These are phyloP conservation scores for Hemiscyllium ocellatum DNA, from an alignment of 2,113 vertebrate genomes.

Conservation along the genomic window DNA sequence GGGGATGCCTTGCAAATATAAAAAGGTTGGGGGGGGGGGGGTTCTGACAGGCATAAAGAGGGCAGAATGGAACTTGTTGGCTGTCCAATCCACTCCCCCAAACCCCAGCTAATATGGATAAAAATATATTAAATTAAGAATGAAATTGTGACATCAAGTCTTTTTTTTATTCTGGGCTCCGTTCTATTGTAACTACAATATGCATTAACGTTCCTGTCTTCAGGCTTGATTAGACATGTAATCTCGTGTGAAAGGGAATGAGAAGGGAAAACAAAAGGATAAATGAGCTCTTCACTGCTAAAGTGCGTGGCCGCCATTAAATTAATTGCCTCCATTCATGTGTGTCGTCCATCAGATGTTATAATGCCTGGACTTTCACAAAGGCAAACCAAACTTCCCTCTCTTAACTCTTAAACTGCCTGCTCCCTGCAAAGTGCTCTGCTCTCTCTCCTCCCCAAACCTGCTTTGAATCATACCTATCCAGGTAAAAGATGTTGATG, in stretches of 20 bases:
- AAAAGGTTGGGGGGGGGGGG: background rate
- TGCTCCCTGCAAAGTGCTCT: background rate
- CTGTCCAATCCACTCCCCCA: too few relatives aligned
- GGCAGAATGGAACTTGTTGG: background rate
- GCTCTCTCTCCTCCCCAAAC: background rate
- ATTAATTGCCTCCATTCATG: slow-evolving; percentile 30
- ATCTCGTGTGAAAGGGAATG: slow-evolving; percentile 35
- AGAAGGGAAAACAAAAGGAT: slow-evolving; percentile 21
- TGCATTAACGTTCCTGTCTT: slow-evolving; percentile 8
- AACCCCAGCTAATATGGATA: background rate
- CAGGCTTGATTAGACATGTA: slow-evolving; percentile 31
- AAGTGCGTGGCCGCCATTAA: slow-evolving; percentile 18
- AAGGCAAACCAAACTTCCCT: slow-evolving; percentile 7
- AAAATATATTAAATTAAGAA: slow-evolving; percentile 34
- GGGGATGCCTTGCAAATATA: background rate
- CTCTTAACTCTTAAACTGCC: background rate
- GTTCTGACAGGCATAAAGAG: background rate
- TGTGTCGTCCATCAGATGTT: slow-evolving; percentile 28
- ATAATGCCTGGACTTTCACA: background rate
- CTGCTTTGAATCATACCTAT: background rate
- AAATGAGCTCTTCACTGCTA: slow-evolving; percentile 33
- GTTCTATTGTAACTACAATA: slow-evolving; percentile 8
- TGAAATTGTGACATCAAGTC: background rate
- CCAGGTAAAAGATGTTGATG: too few relatives aligned
- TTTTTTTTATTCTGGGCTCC: background rate